These are phyloP conservation scores for Chymomyza caudatula DNA, from an alignment of 2,888 invertebrate genomes.

Conservation along the genomic window DNA sequence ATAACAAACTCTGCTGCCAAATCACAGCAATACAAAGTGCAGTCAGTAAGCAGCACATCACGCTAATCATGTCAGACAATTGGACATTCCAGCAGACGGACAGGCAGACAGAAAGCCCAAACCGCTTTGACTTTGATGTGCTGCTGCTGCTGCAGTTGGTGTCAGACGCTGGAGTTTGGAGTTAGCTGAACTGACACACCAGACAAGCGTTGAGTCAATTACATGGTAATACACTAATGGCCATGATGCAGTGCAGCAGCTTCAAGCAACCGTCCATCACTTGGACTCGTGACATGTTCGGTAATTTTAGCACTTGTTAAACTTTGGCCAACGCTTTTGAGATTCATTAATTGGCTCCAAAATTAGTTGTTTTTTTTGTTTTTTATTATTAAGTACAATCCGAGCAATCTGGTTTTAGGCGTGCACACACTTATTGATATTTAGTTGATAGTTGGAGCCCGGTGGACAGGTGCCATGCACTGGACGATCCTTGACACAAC, in stretches of 20 bases:
- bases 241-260: constrained; percentile 9
- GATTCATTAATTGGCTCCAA: constrained; percentile 49
- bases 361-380: background rate
- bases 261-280: background rate
- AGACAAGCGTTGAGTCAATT: constrained; percentile 71
- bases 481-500: constrained; percentile 62
- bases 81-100: constrained; percentile 5
- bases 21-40: background rate
- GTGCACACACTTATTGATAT: constrained; percentile 65
- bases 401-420: constrained; percentile 15
- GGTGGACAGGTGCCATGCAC: constrained; percentile 68
- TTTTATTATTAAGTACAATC: background rate
- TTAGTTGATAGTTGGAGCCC: constrained; percentile 54
- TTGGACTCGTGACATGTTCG: constrained; percentile 51
- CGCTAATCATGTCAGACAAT: constrained; percentile 48
- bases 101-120: constrained; percentile 22
- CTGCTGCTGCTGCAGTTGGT: constrained; percentile 35
- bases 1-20: background rate
- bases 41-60: constrained; percentile 38
- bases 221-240: constrained; percentile 73
- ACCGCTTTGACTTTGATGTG: constrained; percentile 59
- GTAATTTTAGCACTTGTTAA: constrained; percentile 67
- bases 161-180: constrained; percentile 14
- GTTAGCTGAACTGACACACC: background rate
- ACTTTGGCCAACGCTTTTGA: constrained; percentile 37